These are phyloP conservation scores for Eufriesea mexicana DNA, from an alignment of 1,140 invertebrate genomes.

Conservation along the genomic window DNA sequence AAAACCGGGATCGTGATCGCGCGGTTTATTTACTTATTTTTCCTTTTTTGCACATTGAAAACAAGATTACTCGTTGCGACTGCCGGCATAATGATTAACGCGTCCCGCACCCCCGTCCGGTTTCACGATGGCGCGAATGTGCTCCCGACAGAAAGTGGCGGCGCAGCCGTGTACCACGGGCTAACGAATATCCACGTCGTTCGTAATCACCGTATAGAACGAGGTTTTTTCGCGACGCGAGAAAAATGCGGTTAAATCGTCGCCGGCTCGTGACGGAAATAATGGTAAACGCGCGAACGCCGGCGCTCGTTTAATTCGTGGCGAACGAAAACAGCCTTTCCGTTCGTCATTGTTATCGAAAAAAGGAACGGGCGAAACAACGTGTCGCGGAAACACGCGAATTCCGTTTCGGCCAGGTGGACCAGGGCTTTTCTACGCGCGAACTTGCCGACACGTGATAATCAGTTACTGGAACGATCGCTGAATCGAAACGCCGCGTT, in stretches of 20 bases:
- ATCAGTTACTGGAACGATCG: no score
- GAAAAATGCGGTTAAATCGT: constrained; percentile 32
- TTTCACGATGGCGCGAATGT: constrained; percentile 1
- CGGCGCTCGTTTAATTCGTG: constrained; percentile 22
- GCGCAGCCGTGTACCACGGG: constrained; percentile 20
- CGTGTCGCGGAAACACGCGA: background rate
- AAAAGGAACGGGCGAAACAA: background rate
- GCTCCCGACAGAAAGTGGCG: constrained; percentile 21
- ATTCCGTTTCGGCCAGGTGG: background rate
- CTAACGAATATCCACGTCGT: constrained; percentile 56
- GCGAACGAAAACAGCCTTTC: constrained; percentile 21
- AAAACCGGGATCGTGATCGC: background rate
- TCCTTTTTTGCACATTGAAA: constrained; percentile 9
- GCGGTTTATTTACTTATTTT: background rate
- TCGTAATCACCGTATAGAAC: constrained; percentile 55
- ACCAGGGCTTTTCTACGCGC: background rate
- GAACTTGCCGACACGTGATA: no score
- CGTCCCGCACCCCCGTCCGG: constrained; percentile 6
- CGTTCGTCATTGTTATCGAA: constrained; percentile 8
- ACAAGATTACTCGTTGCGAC: constrained; percentile 31
- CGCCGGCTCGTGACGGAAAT: constrained; percentile 26
- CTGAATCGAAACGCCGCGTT: no score
- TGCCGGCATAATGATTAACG: constrained; percentile 56
- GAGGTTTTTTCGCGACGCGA: constrained; percentile 41
- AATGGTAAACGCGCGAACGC: constrained; percentile 30